A percentile compares a stretch with the other conserved stretches of the same genome.
These are phyloP conservation scores for Sparus aurata DNA, from an alignment of 2,797 vertebrate species.

Conservation along the genomic window DNA sequence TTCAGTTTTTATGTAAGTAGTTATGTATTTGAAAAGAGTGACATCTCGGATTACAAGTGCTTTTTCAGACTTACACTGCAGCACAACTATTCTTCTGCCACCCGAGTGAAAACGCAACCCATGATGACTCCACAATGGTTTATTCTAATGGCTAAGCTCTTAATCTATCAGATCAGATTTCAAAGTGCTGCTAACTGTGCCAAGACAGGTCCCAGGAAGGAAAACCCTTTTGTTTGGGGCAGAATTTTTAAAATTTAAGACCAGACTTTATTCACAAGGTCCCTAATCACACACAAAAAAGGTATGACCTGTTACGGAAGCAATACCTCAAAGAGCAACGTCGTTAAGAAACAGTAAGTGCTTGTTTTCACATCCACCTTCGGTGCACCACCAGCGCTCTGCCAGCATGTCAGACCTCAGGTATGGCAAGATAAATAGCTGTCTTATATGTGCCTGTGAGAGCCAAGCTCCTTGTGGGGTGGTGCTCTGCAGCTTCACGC, in stretches of 20 bases:
- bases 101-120: constrained; percentile 60
- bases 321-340: constrained; percentile 62
- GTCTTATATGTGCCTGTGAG: constrained; percentile 79
- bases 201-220: constrained; percentile 80
- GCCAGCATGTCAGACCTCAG: constrained; percentile 80
- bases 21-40: constrained; percentile 33
- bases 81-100: constrained; percentile 40
- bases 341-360: constrained; percentile 67
- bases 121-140: constrained; percentile 75
- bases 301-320: constrained; percentile 62
- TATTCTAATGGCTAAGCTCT: constrained; percentile 83
- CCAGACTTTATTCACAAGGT: constrained; percentile 62
- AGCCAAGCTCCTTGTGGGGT: constrained; percentile 80
- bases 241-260: constrained; percentile 71
- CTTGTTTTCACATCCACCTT: constrained; percentile 72
- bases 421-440: constrained; percentile 80
- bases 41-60: constrained; percentile 21
- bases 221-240: constrained; percentile 71
- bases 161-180: constrained; percentile 83
- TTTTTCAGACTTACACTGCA: constrained; percentile 35
- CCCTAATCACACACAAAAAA: constrained; percentile 35
- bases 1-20: constrained; percentile 4
- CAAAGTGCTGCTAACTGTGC: constrained; percentile 78
- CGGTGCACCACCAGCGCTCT: constrained; percentile 64
- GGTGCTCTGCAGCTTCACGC: constrained; percentile 84